Conservation (phyloP, 1,140 invertebrate species). For the Drosophila leontia region DNA sequence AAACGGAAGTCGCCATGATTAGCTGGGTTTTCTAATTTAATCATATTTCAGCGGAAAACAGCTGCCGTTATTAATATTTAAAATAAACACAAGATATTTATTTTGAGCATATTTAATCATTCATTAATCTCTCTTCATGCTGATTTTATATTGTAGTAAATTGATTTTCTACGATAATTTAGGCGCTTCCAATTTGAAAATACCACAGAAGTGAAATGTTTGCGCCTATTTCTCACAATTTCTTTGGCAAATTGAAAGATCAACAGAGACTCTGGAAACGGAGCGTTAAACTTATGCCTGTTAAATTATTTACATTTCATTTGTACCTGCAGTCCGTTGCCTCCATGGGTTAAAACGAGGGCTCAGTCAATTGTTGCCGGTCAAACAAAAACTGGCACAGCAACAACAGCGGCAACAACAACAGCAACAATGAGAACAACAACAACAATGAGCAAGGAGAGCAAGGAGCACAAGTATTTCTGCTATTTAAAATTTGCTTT, state of each 20-base stretch:
- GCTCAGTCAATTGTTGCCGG: conserved; percentile 67
- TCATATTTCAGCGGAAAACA: conserved; percentile 51
- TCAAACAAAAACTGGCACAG: conserved; percentile 75
- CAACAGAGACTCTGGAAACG: conserved; percentile 15
- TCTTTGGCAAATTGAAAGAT: conserved; percentile 45
- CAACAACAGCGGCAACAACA: conserved; percentile 27
- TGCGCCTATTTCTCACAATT: conserved; percentile 20
- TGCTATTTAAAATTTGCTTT: conserved; percentile 77
- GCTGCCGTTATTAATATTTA: conserved; percentile 41
- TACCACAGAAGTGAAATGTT: not conserved
- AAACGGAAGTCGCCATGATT: conserved; percentile 13
- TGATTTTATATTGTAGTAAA: conserved; percentile 46
- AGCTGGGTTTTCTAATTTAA: conserved; percentile 46
- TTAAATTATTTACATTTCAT: conserved; percentile 57
- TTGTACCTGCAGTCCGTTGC: conserved; percentile 46
- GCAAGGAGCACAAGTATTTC: conserved; percentile 64
- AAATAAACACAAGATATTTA: conserved; percentile 33
- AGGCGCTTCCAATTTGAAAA: not conserved
- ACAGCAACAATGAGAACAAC: conserved; percentile 27
- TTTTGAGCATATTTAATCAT: conserved; percentile 22
- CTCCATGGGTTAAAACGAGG: conserved; percentile 56
- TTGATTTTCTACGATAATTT: conserved; percentile 1
- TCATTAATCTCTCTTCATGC: conserved; percentile 4
- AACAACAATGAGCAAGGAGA: conserved; percentile 21
- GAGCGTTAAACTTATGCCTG: conserved; percentile 40